Percentiles rank a stretch among this genome's conserved stretches.
Conservation (phyloP, 2,797 vertebrate species). For the Miichthys miiuy region DNA sequence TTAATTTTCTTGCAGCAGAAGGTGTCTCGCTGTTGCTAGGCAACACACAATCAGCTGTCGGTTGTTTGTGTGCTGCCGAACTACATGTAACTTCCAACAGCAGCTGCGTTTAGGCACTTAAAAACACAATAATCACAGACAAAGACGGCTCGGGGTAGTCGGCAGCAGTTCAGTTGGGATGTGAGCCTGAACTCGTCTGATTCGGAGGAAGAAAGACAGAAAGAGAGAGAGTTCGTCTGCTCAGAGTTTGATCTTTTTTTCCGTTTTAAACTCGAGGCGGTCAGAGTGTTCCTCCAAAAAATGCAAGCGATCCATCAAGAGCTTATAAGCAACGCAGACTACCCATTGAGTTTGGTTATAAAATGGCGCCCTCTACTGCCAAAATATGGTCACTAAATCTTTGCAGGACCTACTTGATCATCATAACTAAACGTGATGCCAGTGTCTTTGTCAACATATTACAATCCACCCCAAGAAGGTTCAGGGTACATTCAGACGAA, state of each 20-base stretch:
- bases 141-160: neutral
- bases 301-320: neutral
- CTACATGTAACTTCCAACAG: neutral
- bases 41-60: neutral
- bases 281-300: neutral
- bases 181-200: neutral
- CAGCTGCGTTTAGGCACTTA: slow-evolving; percentile 7
- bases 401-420: too few species aligned
- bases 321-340: neutral
- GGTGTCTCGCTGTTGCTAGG: neutral
- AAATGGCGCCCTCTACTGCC: slow-evolving; percentile 57
- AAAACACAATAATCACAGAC: neutral
- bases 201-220: neutral
- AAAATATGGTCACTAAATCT: neutral
- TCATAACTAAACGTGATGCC: too few species aligned
- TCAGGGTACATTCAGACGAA: too few species aligned
- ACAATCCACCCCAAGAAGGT: too few species aligned
- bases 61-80: neutral
- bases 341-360: neutral
- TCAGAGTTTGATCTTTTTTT: neutral
- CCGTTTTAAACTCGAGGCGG: neutral
- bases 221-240: neutral
- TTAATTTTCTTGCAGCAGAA: neutral
- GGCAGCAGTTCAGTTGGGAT: neutral
- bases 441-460: too few species aligned